Percentiles rank a stretch among this genome's conserved stretches.
Evolutionary conservation across 1,140 invertebrate species (phyloP).

Genomic region (Drosophila sproati): DNA sequence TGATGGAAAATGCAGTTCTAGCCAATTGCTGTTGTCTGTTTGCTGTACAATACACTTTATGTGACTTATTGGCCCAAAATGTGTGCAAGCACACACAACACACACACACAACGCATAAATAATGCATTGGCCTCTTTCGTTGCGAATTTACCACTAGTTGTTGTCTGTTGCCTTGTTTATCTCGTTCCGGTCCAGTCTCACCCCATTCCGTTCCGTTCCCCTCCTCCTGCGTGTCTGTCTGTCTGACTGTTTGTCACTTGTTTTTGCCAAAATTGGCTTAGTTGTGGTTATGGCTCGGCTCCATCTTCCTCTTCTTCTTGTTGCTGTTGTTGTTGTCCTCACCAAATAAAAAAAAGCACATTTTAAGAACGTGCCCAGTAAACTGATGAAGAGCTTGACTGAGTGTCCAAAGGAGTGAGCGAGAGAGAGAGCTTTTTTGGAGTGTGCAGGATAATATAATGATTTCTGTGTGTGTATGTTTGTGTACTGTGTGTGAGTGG

Average conservation of each 20-base stretch:
- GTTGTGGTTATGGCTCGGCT: constrained; percentile 57
- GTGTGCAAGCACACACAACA: constrained; percentile 43
- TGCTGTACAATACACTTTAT: constrained; percentile 35
- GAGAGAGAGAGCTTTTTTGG: constrained; percentile 34
- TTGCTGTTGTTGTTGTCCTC: constrained; percentile 27
- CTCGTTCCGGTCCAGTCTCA: constrained; percentile 42
- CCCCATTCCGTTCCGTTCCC: constrained; percentile 45
- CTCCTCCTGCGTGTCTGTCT: constrained; percentile 40
- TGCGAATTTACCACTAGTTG: constrained; percentile 46
- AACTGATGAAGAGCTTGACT: constrained; percentile 59
- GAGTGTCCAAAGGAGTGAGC: constrained; percentile 3
- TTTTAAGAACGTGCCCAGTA: constrained; percentile 75
- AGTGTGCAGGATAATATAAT: constrained; percentile 60
- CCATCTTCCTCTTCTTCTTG: constrained; percentile 24
- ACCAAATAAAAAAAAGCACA: constrained; percentile 55
- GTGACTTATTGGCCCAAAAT: constrained; percentile 80
- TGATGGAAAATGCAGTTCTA: constrained; percentile 64
- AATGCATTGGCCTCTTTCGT: constrained; percentile 66
- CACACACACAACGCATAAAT: constrained; percentile 41
- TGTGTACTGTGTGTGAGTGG: constrained; percentile 25
- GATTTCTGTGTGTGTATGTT: constrained; percentile 32
- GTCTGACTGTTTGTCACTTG: constrained; percentile 74
- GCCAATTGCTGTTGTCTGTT: constrained; percentile 69
- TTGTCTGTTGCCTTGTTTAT: constrained; percentile 67
- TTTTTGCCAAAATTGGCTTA: constrained; percentile 75